phyloP scores from a whole-genome alignment of 2,797 vertebrate genomes.

The Neoniphon sammara region DNA sequence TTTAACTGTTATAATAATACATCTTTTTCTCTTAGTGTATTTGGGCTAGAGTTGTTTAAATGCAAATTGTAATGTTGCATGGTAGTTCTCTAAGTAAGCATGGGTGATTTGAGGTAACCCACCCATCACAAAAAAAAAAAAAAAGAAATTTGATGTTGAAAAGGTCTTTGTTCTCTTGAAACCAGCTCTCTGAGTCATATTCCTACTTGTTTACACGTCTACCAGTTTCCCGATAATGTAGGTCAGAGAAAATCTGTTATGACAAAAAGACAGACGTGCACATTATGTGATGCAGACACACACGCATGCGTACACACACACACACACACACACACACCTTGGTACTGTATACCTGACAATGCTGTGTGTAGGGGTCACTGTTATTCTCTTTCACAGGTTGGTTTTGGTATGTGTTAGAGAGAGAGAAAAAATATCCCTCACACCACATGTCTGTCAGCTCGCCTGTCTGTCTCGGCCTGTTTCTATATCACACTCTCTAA shows the following conservation, averaged over 20 bases:
- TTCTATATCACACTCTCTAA: conserved; percentile 50
- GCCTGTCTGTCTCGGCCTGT: conserved; percentile 48
- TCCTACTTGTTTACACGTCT: conserved; percentile 62
- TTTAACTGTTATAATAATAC: conserved; percentile 59
- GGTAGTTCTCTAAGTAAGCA: conserved; percentile 50
- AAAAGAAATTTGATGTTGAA: conserved; percentile 43
- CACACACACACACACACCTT: neutral
- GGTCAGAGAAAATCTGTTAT: conserved; percentile 73
- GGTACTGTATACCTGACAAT: neutral
- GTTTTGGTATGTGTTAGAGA: no score
- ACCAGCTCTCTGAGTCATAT: conserved; percentile 64
- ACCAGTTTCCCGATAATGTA: conserved; percentile 68
- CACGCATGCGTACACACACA: neutral
- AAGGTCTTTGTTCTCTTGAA: conserved; percentile 68
- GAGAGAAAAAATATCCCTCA: conserved; percentile 37
- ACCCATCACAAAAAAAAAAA: conserved; percentile 55
- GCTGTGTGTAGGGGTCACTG: neutral
- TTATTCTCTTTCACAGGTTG: no score
- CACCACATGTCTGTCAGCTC: conserved; percentile 55
- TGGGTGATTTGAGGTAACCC: conserved; percentile 63
- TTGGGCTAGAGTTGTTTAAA: conserved; percentile 33
- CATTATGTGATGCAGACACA: neutral
- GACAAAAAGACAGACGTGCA: neutral
- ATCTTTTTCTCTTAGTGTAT: conserved; percentile 39
- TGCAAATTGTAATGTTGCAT: conserved; percentile 59